Conservation (phyloP, 35 echinoderm and acorn worm genomes). For the Heliocidaris erythrogramma region DNA sequence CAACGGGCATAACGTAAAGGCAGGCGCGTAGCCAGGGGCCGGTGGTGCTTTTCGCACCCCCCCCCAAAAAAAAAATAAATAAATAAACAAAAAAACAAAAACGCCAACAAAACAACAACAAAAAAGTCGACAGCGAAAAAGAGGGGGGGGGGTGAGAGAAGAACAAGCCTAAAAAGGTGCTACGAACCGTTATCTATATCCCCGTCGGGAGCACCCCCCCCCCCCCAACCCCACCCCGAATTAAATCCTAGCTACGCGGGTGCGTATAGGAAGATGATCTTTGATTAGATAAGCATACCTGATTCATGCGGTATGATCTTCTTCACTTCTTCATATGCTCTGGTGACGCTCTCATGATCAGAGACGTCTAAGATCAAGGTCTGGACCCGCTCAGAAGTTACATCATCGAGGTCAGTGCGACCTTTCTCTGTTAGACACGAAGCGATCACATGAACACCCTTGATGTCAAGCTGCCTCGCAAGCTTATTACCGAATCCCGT, state of each 20-base stretch:
- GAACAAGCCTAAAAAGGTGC: background rate
- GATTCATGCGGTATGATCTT: conserved; percentile 41
- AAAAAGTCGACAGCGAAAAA: too few relatives aligned
- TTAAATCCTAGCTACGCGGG: too few relatives aligned
- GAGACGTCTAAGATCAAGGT: conserved; percentile 49
- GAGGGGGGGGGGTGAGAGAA: too few relatives aligned
- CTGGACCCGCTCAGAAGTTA: background rate
- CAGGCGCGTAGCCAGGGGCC: background rate
- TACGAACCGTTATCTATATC: background rate
- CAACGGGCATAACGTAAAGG: background rate
- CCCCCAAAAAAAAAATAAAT: too few relatives aligned
- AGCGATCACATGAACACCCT: background rate
- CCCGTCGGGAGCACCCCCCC: too few relatives aligned
- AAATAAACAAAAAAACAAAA: too few relatives aligned
- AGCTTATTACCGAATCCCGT: conserved; percentile 65
- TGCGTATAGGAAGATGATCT: background rate
- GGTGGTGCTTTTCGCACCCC: background rate
- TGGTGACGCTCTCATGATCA: conserved; percentile 32
- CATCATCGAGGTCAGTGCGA: background rate
- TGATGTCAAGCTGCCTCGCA: conserved; percentile 56
- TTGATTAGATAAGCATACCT: conserved; percentile 44
- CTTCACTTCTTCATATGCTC: conserved; percentile 53
- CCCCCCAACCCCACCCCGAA: too few relatives aligned
- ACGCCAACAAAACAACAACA: too few relatives aligned
- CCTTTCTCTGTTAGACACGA: conserved; percentile 55